Base-by-base conservation (phyloP, 2,797 vertebrate genomes). In the Chrysocyon brachyurus region DNA sequence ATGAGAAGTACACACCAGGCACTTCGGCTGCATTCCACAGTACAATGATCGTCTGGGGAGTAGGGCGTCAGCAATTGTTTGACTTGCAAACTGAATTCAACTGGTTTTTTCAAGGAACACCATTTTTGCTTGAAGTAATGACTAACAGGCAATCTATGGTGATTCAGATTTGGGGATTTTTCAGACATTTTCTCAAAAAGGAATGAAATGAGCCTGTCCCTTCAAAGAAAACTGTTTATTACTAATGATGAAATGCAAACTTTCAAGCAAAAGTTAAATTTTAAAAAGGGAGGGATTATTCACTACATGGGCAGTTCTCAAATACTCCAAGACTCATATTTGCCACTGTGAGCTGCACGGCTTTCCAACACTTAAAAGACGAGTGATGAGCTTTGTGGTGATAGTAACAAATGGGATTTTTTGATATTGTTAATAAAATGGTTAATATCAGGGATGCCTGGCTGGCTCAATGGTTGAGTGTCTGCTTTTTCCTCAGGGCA, bases 131-230 rank as follows among this genome's bases (percentile, higher is more conserved):
- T 17, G n/a, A 87, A 90, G 75, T 86, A 68, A 73, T 11, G 31
- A 90, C 57, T 46, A 36, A 94, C n/a, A 36, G 73, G 36, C 28
- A 63, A 86, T 24, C 81, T 24, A 26, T 24, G 26, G 33, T 40
- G 56, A 46, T 78, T 90, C 84, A n/a, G 24, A 95, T 68, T 54
- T 61, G 52, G 84, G 15, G 16, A 56, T 40, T 93, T 92, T 95
- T 87, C 40, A 91, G 36, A 95, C 16, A 24, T 68, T 81, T 64
- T 93, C 84, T 96, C 57, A 72, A 88, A 93, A 91, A 52, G 15
- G 15, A 86, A 81, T 79, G 36, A 90, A 84, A 93, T 49, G 33
- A 64, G 10, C 28, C 40, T 94, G 56, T 66, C 12, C 24, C 56
- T 82, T 82, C 12, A 73, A 61, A 22, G 75, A 73, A 90, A 93